phyloP scores from a whole-genome alignment of 2,797 vertebrate species.

The Cirrhinus molitorella region DNA sequence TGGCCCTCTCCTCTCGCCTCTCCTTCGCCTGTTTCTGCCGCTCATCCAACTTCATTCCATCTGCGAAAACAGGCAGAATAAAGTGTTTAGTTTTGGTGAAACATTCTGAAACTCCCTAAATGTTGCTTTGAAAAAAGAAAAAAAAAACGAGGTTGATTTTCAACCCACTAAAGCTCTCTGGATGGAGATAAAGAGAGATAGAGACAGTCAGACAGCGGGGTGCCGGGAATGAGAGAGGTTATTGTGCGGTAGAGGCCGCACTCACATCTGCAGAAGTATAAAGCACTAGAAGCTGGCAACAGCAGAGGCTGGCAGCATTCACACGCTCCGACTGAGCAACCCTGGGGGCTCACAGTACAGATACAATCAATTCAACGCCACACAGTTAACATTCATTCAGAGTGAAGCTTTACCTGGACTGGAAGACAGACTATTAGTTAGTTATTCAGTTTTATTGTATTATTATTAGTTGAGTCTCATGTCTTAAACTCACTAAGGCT shows the following conservation, averaged over 20 bases:
- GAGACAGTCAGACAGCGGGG: constrained; percentile 7
- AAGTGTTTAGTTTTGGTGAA: constrained; percentile 10
- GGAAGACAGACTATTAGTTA: not conserved
- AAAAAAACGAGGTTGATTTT: not conserved
- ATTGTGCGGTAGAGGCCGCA: constrained; percentile 34
- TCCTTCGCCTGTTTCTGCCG: constrained; percentile 94
- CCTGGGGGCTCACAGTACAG: not conserved
- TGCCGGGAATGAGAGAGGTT: constrained; percentile 40
- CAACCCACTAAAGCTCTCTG: not conserved
- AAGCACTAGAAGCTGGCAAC: constrained; percentile 44
- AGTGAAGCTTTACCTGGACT: not conserved
- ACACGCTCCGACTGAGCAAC: constrained; percentile 10
- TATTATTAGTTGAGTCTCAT: no score
- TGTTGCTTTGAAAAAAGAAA: not conserved
- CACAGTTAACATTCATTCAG: not conserved
- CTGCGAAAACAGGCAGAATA: constrained; percentile 70
- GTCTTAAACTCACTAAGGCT: no score
- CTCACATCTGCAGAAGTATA: constrained; percentile 56
- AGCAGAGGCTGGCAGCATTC: constrained; percentile 21
- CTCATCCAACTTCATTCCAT: constrained; percentile 88
- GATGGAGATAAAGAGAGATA: constrained; percentile 11
- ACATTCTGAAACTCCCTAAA: not conserved
- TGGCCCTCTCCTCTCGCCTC: constrained; percentile 92
- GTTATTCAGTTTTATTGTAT: no score
- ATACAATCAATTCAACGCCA: not conserved